phyloP scores from a whole-genome alignment of 2,797 vertebrate species.

The Cossypha heuglini region DNA sequence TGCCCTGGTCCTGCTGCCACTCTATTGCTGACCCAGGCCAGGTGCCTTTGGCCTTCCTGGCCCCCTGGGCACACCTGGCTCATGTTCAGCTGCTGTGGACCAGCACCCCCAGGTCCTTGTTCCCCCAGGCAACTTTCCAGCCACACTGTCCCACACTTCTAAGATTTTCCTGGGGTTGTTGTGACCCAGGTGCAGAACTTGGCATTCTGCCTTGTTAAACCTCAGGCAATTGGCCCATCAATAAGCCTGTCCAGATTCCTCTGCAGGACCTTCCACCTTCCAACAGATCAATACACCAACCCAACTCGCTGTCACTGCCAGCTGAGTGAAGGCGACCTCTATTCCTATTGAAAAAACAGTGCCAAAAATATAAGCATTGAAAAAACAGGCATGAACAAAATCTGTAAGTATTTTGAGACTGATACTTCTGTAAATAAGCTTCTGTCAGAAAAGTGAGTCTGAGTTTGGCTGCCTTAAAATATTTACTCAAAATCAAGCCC shows the following conservation, averaged over 20 bases:
- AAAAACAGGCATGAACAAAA: not conserved
- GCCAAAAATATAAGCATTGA: not conserved
- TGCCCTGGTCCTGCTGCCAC: not conserved
- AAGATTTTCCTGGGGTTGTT: not conserved
- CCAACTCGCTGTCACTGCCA: not conserved
- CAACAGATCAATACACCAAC: not conserved
- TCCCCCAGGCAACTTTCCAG: rapidly evolving
- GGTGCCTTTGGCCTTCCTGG: not conserved
- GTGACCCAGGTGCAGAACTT: not conserved
- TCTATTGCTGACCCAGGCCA: not conserved
- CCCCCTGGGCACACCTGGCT: not conserved
- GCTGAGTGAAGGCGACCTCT: not conserved
- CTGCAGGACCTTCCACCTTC: not conserved
- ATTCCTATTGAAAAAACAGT: not conserved
- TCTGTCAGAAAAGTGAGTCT: not conserved
- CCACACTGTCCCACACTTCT: not conserved
- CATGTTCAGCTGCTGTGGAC: rapidly evolving
- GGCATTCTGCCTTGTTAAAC: not conserved
- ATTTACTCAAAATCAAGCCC: not conserved
- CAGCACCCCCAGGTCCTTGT: rapidly evolving
- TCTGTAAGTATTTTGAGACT: not conserved
- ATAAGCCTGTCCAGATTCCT: not conserved
- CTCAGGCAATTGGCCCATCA: not conserved
- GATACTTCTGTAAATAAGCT: not conserved
- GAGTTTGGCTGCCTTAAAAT: not conserved